Conservation (phyloP, 1,140 invertebrate species). For the Drosophila arawakana region DNA sequence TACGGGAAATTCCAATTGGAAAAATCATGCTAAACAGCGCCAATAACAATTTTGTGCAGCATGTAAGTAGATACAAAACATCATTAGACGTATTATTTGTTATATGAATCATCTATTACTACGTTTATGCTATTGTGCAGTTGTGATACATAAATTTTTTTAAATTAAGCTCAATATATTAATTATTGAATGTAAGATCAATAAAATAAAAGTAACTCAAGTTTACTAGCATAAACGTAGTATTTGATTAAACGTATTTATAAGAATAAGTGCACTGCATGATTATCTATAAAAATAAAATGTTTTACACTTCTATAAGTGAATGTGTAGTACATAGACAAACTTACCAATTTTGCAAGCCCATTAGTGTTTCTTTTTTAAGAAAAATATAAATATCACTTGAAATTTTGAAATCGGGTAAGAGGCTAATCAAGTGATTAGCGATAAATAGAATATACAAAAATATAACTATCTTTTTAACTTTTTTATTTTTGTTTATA, state of each 20-base stretch:
- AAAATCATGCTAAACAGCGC: constrained; percentile 77
- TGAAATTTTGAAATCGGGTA: too few relatives aligned
- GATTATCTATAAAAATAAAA: not conserved
- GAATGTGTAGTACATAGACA: not conserved
- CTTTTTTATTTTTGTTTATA: too few relatives aligned
- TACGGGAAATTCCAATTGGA: constrained; percentile 62
- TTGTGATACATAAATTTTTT: too few relatives aligned
- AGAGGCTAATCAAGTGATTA: too few relatives aligned
- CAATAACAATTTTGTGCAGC: constrained; percentile 77
- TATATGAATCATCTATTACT: constrained; percentile 1
- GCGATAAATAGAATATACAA: too few relatives aligned
- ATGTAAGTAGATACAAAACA: constrained; percentile 70
- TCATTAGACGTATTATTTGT: constrained; percentile 46
- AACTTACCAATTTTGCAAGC: not conserved
- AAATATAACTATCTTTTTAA: too few relatives aligned
- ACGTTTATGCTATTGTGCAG: constrained; percentile 5
- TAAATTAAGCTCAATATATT: too few relatives aligned
- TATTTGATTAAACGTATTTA: not conserved
- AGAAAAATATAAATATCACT: too few relatives aligned
- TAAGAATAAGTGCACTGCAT: not conserved
- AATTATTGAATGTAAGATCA: too few relatives aligned
- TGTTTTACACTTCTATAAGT: not conserved
- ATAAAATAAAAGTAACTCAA: not conserved
- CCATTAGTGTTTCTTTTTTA: not conserved
- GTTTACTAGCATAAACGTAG: constrained; percentile 21